Evolutionary conservation across 2,888 invertebrate genomes (phyloP).

Genomic region (Nomada fabriciana): DNA sequence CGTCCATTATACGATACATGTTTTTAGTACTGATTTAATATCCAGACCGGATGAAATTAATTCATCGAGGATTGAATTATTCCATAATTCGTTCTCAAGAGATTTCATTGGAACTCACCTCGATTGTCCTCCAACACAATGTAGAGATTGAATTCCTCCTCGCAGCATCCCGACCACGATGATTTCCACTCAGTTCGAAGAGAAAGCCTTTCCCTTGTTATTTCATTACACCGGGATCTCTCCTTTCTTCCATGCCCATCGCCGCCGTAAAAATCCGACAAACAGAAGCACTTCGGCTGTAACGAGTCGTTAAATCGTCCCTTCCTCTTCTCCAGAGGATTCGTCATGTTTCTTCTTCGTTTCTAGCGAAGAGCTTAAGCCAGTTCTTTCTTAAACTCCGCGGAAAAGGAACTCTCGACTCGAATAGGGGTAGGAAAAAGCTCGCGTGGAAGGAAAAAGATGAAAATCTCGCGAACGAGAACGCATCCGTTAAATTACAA

Average conservation of each 20-base stretch:
- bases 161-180: no score
- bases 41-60: no score
- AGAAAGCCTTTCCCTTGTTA: constrained; percentile 21
- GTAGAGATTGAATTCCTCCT: not conserved
- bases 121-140: not conserved
- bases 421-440: constrained; percentile 1
- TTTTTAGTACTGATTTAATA: no score
- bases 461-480: constrained; percentile 37
- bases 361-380: constrained; percentile 6
- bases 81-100: no score
- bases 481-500: constrained; percentile 73
- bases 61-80: no score
- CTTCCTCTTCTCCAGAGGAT: constrained; percentile 16
- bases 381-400: constrained; percentile 44
- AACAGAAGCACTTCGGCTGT: constrained; percentile 18
- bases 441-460: constrained; percentile 34
- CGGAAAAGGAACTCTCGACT: constrained; percentile 9
- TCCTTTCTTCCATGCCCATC: not conserved
- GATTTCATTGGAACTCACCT: no score
- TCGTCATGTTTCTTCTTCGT: constrained; percentile 50
- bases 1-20: no score
- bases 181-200: not conserved
- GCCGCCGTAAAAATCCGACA: constrained; percentile 3
- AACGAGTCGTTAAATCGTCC: constrained; percentile 50
- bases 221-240: constrained; percentile 31